phyloP scores from a whole-genome alignment of 2,797 vertebrate genomes.

The Muscicapa striata region DNA sequence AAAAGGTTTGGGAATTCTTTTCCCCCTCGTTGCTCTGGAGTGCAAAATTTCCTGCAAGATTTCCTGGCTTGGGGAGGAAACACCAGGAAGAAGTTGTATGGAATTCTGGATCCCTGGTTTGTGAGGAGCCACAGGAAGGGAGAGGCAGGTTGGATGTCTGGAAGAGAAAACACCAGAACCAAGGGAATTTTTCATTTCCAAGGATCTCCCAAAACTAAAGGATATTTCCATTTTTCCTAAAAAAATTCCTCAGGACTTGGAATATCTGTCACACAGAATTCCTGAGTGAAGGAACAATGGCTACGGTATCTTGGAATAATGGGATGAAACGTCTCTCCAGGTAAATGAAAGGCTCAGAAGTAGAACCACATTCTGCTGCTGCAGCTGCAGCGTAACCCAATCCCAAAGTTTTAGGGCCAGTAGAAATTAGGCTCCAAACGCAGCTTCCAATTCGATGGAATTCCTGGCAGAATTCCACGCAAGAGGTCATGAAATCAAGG shows the following conservation, averaged over 20 bases:
- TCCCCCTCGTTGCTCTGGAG: neutral
- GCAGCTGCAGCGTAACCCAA: neutral
- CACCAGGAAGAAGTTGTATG: neutral
- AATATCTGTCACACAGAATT: neutral
- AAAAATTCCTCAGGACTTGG: neutral
- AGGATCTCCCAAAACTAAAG: too few species aligned
- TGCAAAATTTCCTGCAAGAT: neutral
- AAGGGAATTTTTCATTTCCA: neutral
- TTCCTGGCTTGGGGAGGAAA: neutral
- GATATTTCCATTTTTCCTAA: neutral
- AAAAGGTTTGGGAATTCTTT: neutral
- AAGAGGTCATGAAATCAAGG: conserved; percentile 7
- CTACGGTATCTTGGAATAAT: rapidly evolving
- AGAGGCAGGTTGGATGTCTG: neutral
- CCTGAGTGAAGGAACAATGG: neutral
- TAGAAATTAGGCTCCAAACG: neutral
- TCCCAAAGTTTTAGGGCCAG: neutral
- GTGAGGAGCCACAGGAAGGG: neutral
- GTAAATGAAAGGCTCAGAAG: neutral
- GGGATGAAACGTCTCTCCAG: neutral
- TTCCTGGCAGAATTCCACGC: neutral
- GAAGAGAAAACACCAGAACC: neutral
- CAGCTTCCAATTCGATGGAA: neutral
- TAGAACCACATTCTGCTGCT: neutral
- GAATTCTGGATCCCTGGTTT: neutral